Conservation (phyloP, 1,140 invertebrate genomes). For the Conopomorpha cramerella region DNA sequence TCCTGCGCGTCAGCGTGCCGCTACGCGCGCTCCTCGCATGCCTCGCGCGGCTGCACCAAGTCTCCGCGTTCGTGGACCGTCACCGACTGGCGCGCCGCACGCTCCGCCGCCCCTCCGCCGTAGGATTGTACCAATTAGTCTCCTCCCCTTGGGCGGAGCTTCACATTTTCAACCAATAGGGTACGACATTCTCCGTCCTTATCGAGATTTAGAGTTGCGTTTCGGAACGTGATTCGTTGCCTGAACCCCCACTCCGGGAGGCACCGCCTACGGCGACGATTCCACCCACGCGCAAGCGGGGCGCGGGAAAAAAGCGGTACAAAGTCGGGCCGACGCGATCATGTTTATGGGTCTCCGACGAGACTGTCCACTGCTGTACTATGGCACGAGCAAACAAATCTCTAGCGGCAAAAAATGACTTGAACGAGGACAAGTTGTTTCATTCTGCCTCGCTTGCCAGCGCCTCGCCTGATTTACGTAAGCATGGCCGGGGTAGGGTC, state of each 20-base stretch:
- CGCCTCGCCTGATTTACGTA: constrained; percentile 45
- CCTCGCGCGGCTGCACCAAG: constrained; percentile 21
- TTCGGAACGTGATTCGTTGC: too few species aligned
- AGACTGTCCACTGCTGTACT: constrained; percentile 35
- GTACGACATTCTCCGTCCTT: constrained; percentile 28
- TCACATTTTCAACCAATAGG: constrained; percentile 15
- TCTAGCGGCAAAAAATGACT: constrained; percentile 52
- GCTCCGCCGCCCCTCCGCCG: constrained; percentile 40
- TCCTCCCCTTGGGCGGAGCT: constrained; percentile 26
- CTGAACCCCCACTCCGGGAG: constrained; percentile 24
- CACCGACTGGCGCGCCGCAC: constrained; percentile 23
- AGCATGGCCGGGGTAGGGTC: constrained; percentile 3
- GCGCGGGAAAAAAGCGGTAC: constrained; percentile 37
- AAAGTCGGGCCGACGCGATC: constrained; percentile 31
- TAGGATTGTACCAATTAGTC: constrained; percentile 31
- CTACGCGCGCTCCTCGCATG: constrained; percentile 29
- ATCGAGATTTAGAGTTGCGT: constrained; percentile 20
- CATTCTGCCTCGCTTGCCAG: constrained; percentile 9
- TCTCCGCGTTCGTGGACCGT: too few species aligned
- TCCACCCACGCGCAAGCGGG: constrained; percentile 23
- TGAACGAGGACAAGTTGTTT: constrained; percentile 47
- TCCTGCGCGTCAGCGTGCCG: constrained; percentile 27
- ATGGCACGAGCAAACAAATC: constrained; percentile 45
- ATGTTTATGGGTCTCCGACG: constrained; percentile 56
- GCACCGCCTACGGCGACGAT: constrained; percentile 13